phyloP scores from a whole-genome alignment of 30 jellyfish, hydroid and myxozoan species.

The Haliclystus octoradiatus region DNA sequence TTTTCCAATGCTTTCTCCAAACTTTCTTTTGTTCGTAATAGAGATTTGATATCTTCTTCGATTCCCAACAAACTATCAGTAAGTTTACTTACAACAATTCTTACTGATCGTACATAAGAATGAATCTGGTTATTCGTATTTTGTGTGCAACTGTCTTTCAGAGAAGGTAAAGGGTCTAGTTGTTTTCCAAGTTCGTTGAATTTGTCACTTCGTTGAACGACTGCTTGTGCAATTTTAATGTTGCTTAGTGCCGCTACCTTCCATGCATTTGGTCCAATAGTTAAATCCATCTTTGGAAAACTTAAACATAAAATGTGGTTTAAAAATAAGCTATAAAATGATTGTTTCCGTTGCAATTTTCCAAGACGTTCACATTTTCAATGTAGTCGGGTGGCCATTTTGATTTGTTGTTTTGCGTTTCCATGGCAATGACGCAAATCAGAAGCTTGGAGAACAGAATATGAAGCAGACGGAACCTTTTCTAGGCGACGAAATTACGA shows the following conservation, averaged over 20 bases:
- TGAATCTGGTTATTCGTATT: slow-evolving; percentile 73
- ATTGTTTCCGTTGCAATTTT: too few species aligned
- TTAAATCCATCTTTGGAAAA: slow-evolving; percentile 23
- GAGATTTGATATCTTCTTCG: slow-evolving; percentile 73
- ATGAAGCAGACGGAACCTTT: too few species aligned
- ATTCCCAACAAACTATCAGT: slow-evolving; percentile 65
- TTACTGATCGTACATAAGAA: slow-evolving; percentile 55
- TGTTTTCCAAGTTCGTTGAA: slow-evolving; percentile 75
- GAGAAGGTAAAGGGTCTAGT: slow-evolving; percentile 82
- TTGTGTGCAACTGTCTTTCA: slow-evolving; percentile 66
- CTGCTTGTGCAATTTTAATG: slow-evolving; percentile 70
- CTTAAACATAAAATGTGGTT: too few species aligned
- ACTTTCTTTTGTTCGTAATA: slow-evolving; percentile 58
- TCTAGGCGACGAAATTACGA: too few species aligned
- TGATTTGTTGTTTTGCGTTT: too few species aligned
- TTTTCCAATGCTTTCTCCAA: slow-evolving; percentile 75
- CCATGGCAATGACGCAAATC: too few species aligned
- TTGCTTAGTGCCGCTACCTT: slow-evolving; percentile 49
- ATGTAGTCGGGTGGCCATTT: too few species aligned
- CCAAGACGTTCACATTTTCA: too few species aligned
- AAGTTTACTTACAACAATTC: slow-evolving; percentile 55
- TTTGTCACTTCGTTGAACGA: slow-evolving; percentile 81
- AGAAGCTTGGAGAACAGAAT: too few species aligned
- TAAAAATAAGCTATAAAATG: too few species aligned
- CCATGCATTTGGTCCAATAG: slow-evolving; percentile 88